Evolutionary conservation across 2,113 vertebrate genomes (phyloP), one percentile per base, ranked within the genome.

Genomic region (Aplodontia rufa): DNA sequence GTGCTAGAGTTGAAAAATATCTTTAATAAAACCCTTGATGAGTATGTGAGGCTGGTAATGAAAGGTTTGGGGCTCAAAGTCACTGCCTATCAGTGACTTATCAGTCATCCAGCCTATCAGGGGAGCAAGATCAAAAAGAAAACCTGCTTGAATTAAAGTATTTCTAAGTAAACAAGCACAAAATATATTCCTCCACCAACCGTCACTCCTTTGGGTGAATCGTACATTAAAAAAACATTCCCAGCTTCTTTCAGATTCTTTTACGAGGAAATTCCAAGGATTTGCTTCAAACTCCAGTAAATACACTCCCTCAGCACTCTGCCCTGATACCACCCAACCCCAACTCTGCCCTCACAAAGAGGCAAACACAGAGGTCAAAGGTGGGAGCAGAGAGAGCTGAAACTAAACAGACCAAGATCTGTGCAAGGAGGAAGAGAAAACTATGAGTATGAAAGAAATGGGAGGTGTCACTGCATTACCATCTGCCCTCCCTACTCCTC

Each of bases 41-140:
- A 45, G n/a, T 74, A 72, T 88, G 6, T 13, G 42, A 88, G 32
- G 51, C 47, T 85, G 19, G 62, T 87, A 87, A 81, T 92, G 82
- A 93, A 94, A 40, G 30, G 74, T 81, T 69, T 94, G 55, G 40
- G 95, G 16, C 37, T 92, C 92, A 64, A 93, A 95, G 66, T 94
- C 37, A 83, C 49, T 40, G 88, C 69, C 66, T n/a, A n/a, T n/a
- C n/a, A n/a, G n/a, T n/a, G n/a, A n/a, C n/a, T n/a, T n/a, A n/a
- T n/a, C n/a, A n/a, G n/a, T 93, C 37, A 93, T 30, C 53, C 60
- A 78, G 62, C 19, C 62, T 82, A 84, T 87, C 83, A 91, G 40
- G 60, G 40, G 3, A 84, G 91, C 47, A 93, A 83, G 64, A 96
- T 83, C 55, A 92, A 95, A 89, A 97, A 40, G 68, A 92, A 97